phyloP scores from a whole-genome alignment of 2,113 vertebrate genomes.

The Oryzias melastigma region DNA sequence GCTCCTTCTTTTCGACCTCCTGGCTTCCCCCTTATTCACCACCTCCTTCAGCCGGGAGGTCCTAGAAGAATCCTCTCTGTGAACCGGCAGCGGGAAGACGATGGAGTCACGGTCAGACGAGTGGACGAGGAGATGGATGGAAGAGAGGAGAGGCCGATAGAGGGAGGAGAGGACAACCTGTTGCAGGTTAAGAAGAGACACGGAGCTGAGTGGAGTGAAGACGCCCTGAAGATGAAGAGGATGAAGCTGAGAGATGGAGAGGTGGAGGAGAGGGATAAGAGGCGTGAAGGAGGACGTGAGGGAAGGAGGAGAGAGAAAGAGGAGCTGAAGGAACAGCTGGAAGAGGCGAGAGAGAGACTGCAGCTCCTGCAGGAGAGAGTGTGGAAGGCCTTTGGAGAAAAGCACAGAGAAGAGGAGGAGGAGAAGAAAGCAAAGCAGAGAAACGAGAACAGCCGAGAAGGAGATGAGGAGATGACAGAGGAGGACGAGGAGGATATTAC shows the following conservation, averaged over 20 bases:
- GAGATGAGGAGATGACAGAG: conserved; percentile 40
- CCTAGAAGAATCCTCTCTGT: conserved; percentile 53
- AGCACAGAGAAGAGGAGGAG: conserved; percentile 51
- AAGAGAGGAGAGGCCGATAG: conserved; percentile 34
- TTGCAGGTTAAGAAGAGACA: conserved; percentile 51
- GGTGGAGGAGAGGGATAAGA: conserved; percentile 42
- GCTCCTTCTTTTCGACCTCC: conserved; percentile 54
- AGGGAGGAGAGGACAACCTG: conserved; percentile 40
- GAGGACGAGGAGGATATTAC: conserved; percentile 60
- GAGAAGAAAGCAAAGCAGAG: conserved; percentile 37
- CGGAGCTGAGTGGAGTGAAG: conserved; percentile 60
- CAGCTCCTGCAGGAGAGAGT: conserved; percentile 78
- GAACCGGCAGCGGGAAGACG: conserved; percentile 43
- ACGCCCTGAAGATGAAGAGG: conserved; percentile 68
- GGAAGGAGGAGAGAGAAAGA: conserved; percentile 70
- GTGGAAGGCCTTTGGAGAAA: conserved; percentile 75
- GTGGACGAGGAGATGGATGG: conserved; percentile 33
- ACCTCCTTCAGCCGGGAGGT: conserved; percentile 70
- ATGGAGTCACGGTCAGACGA: conserved; percentile 32
- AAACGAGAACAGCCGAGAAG: conserved; percentile 26
- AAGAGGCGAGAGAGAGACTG: conserved; percentile 75
- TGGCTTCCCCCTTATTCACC: conserved; percentile 71
- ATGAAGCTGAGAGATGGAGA: conserved; percentile 59
- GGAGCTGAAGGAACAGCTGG: conserved; percentile 79
- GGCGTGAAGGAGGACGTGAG: conserved; percentile 49